phyloP scores from a whole-genome alignment of 2,797 vertebrate genomes.

The Dromococcyx pavoninus region DNA sequence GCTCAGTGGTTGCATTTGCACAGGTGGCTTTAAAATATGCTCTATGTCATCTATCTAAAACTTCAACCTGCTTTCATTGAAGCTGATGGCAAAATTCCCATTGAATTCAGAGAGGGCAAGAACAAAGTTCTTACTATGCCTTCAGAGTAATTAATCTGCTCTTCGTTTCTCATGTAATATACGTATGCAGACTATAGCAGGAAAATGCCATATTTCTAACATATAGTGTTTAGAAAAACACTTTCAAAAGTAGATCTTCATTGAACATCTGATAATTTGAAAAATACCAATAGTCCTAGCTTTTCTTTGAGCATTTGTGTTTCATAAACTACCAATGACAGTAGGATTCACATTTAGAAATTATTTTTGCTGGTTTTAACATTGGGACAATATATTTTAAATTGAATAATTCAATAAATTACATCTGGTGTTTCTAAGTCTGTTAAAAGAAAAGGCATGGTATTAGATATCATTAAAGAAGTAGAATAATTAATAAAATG shows the following conservation, averaged over 20 bases:
- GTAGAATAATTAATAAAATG: not conserved
- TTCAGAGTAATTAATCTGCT: conserved; percentile 27
- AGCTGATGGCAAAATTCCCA: conserved; percentile 41
- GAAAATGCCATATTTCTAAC: not conserved
- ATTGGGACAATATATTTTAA: not conserved
- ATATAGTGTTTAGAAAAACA: not conserved
- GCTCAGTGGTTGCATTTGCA: conserved; percentile 45
- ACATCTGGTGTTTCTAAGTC: not conserved
- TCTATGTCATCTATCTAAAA: conserved; percentile 50
- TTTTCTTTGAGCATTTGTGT: not conserved
- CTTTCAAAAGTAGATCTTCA: not conserved
- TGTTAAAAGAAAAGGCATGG: not conserved
- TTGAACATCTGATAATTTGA: not conserved
- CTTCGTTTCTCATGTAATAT: not conserved
- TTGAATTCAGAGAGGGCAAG: not conserved
- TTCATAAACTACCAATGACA: not conserved
- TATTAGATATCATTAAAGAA: not conserved
- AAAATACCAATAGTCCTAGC: not conserved
- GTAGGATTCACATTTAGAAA: not conserved
- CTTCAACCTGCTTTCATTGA: conserved; percentile 37
- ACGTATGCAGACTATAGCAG: not conserved
- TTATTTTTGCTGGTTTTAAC: not conserved
- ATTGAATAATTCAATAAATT: not conserved
- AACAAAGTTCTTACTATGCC: not conserved
- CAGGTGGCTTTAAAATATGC: conserved; percentile 67